phyloP scores from a whole-genome alignment of 2,888 invertebrate genomes.

The Patella ulyssiponensis region DNA sequence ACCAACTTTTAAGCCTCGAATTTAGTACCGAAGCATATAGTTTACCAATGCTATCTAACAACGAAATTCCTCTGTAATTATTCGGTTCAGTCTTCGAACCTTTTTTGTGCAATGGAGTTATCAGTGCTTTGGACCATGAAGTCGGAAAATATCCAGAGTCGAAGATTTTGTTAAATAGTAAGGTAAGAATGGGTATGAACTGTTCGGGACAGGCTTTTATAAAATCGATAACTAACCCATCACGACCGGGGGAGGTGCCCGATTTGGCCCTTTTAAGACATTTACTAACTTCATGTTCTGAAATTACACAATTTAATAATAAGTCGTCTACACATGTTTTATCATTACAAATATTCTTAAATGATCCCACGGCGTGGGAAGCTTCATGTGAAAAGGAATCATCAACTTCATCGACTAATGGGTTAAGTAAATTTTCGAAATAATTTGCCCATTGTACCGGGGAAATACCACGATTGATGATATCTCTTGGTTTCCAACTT shows the following conservation, averaged over 20 bases:
- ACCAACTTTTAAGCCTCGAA: constrained; percentile 25
- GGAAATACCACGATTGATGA: not conserved
- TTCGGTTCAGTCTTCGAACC: not conserved
- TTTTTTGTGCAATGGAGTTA: not conserved
- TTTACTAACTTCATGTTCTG: not conserved
- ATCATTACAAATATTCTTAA: not conserved
- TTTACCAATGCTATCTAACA: not conserved
- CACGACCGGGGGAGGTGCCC: not conserved
- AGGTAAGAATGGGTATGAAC: not conserved
- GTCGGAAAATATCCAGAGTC: not conserved
- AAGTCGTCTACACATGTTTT: not conserved
- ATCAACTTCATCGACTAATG: not conserved
- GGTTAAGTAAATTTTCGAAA: not conserved
- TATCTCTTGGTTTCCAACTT: not conserved
- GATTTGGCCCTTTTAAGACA: not conserved
- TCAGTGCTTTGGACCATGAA: not conserved
- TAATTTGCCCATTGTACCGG: not conserved
- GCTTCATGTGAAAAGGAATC: not conserved
- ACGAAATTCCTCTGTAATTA: not conserved
- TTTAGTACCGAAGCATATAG: constrained; percentile 15
- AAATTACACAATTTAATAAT: not conserved
- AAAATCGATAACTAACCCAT: not conserved
- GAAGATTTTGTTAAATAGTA: not conserved
- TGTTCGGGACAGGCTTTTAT: not conserved
- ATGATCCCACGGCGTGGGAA: not conserved